Base-by-base conservation (phyloP, 2,797 vertebrate genomes). In the Hemibagrus guttatus region DNA sequence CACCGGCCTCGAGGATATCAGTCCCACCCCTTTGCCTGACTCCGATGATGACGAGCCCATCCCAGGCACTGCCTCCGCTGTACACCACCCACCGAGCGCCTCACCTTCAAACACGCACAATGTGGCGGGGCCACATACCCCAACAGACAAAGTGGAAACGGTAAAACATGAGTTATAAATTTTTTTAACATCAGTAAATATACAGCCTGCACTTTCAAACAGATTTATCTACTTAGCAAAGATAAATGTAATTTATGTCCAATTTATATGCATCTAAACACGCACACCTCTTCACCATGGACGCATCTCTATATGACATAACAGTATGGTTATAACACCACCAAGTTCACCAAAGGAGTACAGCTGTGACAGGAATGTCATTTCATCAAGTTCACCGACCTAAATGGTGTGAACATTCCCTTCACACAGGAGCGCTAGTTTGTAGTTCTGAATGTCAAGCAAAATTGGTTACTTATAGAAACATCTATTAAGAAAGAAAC, bases 1-100 rank as follows among this genome's bases (percentile, higher is more conserved):
- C 94, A 99, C 97, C 0, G 98, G 98, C 86, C 93, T 99, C 91
- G 98, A 99, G 93, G 98, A 99, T 85, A 97, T 99, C 87, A 99
- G 98, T 89, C 98, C 98, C 0, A 99, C 98, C 0, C 98, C 98
- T 0, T 95, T 99, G 92, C 98, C 98, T 0, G 98, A 99, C 91
- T 99, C 98, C 0, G 98, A 99, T 0, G 97, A 97, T 0, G 98
- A 99, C 0, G 98, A 97, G 84, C 94, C 95, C 0, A 92, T 96
- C 83, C 91, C 91, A 64, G 94, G 96, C 80, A 96, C 95, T 0
- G 94, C 95, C 83, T 90, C 95, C 1, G 88, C 95, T 49, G 68
- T 95, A 84, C 95, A 95, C 89, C 96, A 92, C 88, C 93, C 94
- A 9, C 90, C 93, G 90, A 91, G 91, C 21, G 74, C 91, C 0